Evolutionary conservation across 2,888 invertebrate genomes (phyloP), one percentile per base, ranked within the genome.

Genomic region (Hylaea fasciaria): DNA sequence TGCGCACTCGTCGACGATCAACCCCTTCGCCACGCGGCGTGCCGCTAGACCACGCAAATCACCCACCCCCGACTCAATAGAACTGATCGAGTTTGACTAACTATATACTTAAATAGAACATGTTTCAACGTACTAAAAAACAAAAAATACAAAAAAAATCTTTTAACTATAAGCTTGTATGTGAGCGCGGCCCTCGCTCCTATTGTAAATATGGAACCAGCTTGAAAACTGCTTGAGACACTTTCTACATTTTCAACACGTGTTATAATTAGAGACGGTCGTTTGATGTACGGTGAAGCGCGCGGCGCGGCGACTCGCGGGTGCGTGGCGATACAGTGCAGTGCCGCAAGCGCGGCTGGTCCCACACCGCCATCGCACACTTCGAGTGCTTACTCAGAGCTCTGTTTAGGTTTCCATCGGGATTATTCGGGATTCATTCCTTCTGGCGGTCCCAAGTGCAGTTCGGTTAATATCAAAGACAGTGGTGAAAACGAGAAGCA

Each of bases 211-310:
- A 80, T 76, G 76, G 73, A 82, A 78, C 79, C 79, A 76, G 88
- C 88, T 89, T 86, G 68, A 71, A 73, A 78, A 81, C 82, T 77
- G 88, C 90, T 89, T 87, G 74, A 73, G 73, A 87, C 87, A 90
- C 89, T 83, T 87, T 86, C 80, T 81, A 85, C 83, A 84, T 84
- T 87, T 74, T 84, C 77, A 78, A 85, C 82, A 86, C 86, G 78
- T 82, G 76, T 85, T 84, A 81, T 80, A 76, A n/a, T 81, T 76
- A 76, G 79, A 80, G 77, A 78, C 76, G 74, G 73, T 65, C 72
- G 73, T 71, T 54, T 69, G 72, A 73, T 67, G 72, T 71, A 57
- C 67, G 69, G 68, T 71, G 67, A 66, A 61, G 49, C 53, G 54
- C 56, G 45, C 35, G 17, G 32, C 46, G 64, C 28, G 37, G 50